Percentiles rank a stretch among this genome's conserved stretches.
Conservation (phyloP, 64 coral and sea anemone species). For the Catalaphyllia jardinei region DNA sequence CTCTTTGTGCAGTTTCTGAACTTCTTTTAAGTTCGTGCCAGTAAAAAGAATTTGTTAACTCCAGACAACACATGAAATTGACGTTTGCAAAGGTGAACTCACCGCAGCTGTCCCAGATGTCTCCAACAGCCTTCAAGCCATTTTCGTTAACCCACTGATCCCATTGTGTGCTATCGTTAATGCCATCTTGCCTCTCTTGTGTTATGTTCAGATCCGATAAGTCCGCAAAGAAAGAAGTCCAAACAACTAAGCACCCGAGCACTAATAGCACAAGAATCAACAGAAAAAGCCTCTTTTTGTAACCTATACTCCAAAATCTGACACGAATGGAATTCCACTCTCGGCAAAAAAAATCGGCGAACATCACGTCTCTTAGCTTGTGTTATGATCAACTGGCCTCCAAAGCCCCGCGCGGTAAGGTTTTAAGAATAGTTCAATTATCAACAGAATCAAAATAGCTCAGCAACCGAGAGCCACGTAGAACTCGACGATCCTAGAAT, state of each 20-base stretch:
- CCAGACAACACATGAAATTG: neutral
- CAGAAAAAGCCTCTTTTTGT: conserved; percentile 52
- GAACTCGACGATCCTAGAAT: neutral
- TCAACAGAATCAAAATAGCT: neutral
- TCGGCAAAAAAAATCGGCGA: neutral
- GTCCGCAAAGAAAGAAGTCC: conserved; percentile 42
- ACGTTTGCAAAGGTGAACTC: neutral
- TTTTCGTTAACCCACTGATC: conserved; percentile 36
- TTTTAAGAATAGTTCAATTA: neutral
- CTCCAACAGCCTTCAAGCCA: conserved; percentile 43
- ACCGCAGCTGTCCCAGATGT: conserved; percentile 63
- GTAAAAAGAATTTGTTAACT: neutral
- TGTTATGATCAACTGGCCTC: neutral
- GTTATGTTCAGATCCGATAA: conserved; percentile 31
- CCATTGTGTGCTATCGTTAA: conserved; percentile 24
- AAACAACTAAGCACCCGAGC: neutral
- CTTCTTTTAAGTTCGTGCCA: too few species aligned
- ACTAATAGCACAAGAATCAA: conserved; percentile 9
- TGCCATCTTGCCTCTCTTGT: neutral
- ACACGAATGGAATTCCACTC: conserved; percentile 42
- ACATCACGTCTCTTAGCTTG: neutral
- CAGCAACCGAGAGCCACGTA: neutral
- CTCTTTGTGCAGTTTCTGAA: too few species aligned
- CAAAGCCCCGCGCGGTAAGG: neutral
- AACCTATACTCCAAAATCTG: conserved; percentile 62